Conservation (phyloP, 64 coral and sea anemone genomes). For the Actinia tenebrosa region DNA sequence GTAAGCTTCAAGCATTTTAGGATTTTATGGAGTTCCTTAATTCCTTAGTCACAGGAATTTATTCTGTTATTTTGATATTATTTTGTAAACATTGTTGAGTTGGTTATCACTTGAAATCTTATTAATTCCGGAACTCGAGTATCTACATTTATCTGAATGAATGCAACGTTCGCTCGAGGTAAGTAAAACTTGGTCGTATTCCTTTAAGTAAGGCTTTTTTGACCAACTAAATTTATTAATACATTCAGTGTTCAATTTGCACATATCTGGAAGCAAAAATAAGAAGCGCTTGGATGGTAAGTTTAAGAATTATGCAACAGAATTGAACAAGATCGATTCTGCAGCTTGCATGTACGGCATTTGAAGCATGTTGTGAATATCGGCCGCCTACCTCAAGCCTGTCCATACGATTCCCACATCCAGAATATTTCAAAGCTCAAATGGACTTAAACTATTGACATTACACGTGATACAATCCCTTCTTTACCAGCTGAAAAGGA, state of each 20-base stretch:
- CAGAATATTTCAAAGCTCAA: neutral
- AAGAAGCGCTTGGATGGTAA: neutral
- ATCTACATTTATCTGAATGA: neutral
- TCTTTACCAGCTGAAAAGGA: neutral
- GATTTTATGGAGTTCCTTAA: neutral
- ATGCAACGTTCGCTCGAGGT: neutral
- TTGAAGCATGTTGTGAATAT: neutral
- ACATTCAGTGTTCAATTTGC: neutral
- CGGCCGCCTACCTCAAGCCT: neutral
- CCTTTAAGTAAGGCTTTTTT: neutral
- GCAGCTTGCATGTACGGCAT: neutral
- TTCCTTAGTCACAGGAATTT: neutral
- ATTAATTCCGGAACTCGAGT: neutral
- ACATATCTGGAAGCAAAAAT: neutral
- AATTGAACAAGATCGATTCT: neutral
- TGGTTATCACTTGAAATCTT: conserved; percentile 6
- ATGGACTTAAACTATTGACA: neutral
- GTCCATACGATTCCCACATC: neutral
- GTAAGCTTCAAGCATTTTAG: neutral
- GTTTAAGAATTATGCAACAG: neutral
- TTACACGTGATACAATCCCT: neutral
- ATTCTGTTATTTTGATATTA: neutral
- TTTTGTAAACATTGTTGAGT: neutral
- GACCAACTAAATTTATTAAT: neutral
- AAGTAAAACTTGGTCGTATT: neutral